Evolutionary conservation across 2,888 invertebrate genomes (phyloP).

Genomic region (Keiferia lycopersicella): DNA sequence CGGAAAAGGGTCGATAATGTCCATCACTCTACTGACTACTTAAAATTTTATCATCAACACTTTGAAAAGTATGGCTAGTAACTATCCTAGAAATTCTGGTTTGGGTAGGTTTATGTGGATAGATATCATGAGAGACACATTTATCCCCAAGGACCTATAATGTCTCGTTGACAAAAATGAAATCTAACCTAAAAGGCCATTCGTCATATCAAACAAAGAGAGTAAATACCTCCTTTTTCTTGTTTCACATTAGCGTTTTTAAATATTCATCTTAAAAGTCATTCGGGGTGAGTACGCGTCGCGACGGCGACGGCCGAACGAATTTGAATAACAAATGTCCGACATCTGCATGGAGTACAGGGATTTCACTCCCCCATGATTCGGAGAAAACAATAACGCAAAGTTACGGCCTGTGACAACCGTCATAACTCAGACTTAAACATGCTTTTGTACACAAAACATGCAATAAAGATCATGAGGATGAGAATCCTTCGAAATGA

Average conservation of each 20-base stretch:
- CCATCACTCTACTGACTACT: too few relatives aligned
- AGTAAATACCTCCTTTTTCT: background rate
- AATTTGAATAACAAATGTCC: conserved; percentile 79
- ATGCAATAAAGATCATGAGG: conserved; percentile 19
- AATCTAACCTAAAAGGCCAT: background rate
- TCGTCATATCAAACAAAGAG: background rate
- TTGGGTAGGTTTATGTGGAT: too few relatives aligned
- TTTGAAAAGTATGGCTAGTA: too few relatives aligned
- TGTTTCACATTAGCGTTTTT: conserved; percentile 74
- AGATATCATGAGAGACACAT: too few relatives aligned
- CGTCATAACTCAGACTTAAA: conserved; percentile 45
- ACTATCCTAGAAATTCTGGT: too few relatives aligned
- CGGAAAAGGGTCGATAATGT: too few relatives aligned
- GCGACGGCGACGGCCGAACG: conserved; percentile 55
- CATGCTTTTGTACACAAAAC: conserved; percentile 27
- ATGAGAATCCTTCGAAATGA: conserved; percentile 24
- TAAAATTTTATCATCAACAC: too few relatives aligned
- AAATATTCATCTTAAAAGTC: conserved; percentile 75
- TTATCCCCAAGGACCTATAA: too few relatives aligned
- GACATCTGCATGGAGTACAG: conserved; percentile 71
- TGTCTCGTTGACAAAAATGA: too few relatives aligned
- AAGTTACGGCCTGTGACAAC: conserved; percentile 43
- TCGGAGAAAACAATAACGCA: conserved; percentile 53
- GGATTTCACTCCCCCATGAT: conserved; percentile 39
- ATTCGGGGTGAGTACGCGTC: conserved; percentile 70